Evolutionary conservation across 2,797 vertebrate genomes (phyloP).

Genomic region (Acanthurus lineatus): DNA sequence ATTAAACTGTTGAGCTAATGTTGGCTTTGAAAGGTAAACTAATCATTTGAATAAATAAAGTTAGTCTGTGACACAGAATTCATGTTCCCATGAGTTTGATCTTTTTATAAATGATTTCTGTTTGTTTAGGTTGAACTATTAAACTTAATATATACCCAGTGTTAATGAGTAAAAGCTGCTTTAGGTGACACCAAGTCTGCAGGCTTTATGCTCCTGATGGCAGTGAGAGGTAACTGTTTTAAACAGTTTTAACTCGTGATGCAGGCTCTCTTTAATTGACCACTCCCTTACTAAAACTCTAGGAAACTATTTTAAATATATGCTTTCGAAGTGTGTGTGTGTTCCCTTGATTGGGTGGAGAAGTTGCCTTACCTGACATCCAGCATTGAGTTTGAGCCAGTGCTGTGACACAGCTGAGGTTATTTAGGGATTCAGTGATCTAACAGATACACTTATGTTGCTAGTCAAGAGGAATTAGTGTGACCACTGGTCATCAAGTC

Average conservation of each 20-base stretch:
- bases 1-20: neutral
- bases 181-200: neutral
- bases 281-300: neutral
- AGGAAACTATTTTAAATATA: neutral
- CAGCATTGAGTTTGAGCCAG: neutral
- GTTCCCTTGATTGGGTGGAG: neutral
- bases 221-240: neutral
- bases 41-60: neutral
- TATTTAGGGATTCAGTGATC: neutral
- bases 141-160: too few species aligned
- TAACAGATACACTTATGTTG: neutral
- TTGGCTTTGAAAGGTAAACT: neutral
- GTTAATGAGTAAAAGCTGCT: neutral
- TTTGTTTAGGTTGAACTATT: neutral
- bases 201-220: neutral
- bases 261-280: neutral
- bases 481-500: neutral
- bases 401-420: neutral
- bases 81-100: neutral
- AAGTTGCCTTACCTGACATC: conserved; percentile 7
- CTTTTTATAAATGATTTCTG: neutral
- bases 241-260: neutral
- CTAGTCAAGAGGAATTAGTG: neutral
- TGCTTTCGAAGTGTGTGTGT: neutral
- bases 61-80: neutral